Percentiles rank a stretch among this genome's conserved stretches.
Conservation (phyloP, 2,113 vertebrate species). For the Sigmodon hispidus region DNA sequence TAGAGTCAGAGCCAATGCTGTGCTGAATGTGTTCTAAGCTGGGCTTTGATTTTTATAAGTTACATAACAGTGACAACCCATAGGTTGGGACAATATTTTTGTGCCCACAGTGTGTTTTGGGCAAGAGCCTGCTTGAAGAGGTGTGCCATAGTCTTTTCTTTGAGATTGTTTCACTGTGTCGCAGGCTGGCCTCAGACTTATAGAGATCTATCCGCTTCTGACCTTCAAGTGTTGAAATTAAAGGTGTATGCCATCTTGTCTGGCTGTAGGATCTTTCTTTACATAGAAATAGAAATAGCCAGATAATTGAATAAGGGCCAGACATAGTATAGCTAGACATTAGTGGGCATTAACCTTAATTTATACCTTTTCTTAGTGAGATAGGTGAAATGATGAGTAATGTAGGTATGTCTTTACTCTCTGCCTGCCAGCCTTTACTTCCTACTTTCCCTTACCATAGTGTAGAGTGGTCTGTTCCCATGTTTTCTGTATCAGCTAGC, state of each 20-base stretch:
- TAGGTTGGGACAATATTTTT: not conserved
- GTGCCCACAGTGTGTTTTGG: not conserved
- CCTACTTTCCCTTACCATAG: not conserved
- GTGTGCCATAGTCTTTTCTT: not conserved
- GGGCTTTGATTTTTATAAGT: constrained; percentile 33
- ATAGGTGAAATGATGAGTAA: not conserved
- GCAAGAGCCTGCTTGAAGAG: not conserved
- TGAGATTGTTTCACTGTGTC: not conserved
- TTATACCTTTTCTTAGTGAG: not conserved
- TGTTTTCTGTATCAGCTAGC: not conserved
- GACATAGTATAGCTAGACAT: not conserved
- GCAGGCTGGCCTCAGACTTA: not conserved
- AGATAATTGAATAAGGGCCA: not conserved
- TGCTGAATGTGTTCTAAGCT: not conserved
- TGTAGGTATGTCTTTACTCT: not conserved
- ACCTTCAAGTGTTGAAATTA: not conserved
- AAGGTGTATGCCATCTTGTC: not conserved
- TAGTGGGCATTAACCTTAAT: not conserved
- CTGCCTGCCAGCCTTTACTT: not conserved
- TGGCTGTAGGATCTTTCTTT: not conserved
- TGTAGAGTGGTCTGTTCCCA: not conserved
- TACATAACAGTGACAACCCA: not conserved
- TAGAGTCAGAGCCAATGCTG: constrained; percentile 11
- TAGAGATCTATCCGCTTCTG: not conserved
- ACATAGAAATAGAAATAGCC: not conserved